Evolutionary conservation across 2,888 invertebrate species (phyloP), one percentile per base, ranked within the genome.

Genomic region (Drosophila ochracea): DNA sequence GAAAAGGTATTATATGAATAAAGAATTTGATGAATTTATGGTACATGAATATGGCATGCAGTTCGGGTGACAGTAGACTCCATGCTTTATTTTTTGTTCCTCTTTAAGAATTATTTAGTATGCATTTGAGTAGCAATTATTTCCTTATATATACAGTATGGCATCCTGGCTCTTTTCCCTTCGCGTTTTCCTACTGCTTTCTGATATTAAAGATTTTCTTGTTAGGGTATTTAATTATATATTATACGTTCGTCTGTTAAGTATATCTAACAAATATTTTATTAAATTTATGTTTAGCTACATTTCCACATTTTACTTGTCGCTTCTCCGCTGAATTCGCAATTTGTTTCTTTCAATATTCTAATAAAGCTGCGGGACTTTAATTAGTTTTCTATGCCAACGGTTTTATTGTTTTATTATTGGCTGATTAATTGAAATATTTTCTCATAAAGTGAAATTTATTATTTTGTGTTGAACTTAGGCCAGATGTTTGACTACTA

Each of bases 361-460:
- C 31, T 49, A 62, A 79, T 74, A 58, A 58, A 62, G 21, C 54
- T 47, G 4, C 53, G 52, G 47, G 67, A 7, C 28, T 57, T 28
- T 57, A 68, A 80, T 80, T 76, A 49, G 37, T 43, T 31, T 43
- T 16, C 67, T 19, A 9, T 52, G 19, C 0, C 53, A 55, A 35
- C 31, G 62, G 62, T 63, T 59, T 47, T 53, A 53, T 54, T 50
- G 16, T 30, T 47, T n/a, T 64, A 43, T 39, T 39, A 66, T 50
- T 53, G 28, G 39, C 28, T 53, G n/a, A 79, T 74, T 76, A 50
- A 63, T 60, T 52, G 58, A 28, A 31, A 41, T 41, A 39, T 31
- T 10, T 61, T 50, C 73, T 28, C 28, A 58, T 67, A 49, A 74
- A 79, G 67, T 67, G 52, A 37, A 73, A 80, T 76, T 76, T 43